Evolutionary conservation across 64 coral and sea anemone species (phyloP).

Genomic region (Pachyseris speciosa): DNA sequence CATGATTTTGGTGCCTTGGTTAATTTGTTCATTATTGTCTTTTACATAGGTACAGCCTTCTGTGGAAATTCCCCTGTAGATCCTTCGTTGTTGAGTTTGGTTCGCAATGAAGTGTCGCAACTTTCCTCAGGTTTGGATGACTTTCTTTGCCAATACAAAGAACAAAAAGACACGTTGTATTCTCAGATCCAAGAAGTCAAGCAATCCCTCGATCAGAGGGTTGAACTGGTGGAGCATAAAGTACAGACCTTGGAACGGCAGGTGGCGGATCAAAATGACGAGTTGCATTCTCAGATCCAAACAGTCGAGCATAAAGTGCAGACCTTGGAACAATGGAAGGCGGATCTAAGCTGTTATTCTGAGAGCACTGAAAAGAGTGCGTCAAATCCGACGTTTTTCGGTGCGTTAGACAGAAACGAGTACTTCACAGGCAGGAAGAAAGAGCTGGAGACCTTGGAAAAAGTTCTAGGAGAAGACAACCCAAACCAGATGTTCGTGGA

Average conservation of each 20-base stretch:
- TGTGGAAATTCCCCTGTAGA: constrained; percentile 20
- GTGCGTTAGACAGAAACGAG: constrained; percentile 20
- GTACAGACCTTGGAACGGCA: neutral
- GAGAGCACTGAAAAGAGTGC: neutral
- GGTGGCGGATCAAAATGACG: neutral
- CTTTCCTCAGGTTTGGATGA: neutral
- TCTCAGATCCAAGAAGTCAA: neutral
- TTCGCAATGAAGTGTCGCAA: neutral
- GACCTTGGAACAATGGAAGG: neutral
- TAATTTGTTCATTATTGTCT: neutral
- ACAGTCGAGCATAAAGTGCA: neutral
- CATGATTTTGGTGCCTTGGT: too few species aligned
- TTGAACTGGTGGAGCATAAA: neutral
- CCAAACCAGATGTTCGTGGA: neutral
- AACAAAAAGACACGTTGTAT: neutral
- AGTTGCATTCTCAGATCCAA: neutral
- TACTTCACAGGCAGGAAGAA: constrained; percentile 35
- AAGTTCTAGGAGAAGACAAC: neutral
- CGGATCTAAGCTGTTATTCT: neutral
- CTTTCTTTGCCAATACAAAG: neutral
- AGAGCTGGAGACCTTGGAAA: neutral
- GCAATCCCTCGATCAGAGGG: neutral
- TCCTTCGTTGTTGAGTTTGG: too few species aligned
- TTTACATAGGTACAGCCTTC: neutral
- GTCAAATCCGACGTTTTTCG: neutral